phyloP scores from a whole-genome alignment of 2,888 invertebrate genomes.

The Liposcelis brunnea region DNA sequence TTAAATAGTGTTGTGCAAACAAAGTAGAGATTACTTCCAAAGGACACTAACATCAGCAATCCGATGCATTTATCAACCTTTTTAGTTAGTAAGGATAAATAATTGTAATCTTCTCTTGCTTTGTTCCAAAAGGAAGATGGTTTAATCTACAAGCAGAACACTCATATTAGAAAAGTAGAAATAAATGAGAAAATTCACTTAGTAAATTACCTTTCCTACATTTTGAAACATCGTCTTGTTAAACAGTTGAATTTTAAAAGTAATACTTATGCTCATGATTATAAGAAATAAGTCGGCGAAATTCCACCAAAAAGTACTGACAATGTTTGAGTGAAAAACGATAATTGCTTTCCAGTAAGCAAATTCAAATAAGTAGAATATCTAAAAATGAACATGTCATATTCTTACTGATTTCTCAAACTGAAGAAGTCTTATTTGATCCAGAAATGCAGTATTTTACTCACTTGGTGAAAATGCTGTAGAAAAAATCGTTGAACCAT shows the following conservation, averaged over 20 bases:
- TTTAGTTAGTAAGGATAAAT: conserved; percentile 18
- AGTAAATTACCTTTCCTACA: no score
- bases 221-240: conserved; percentile 22
- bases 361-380: conserved; percentile 17
- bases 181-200: no score
- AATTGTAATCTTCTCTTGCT: conserved; percentile 19
- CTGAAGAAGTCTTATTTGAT: no score
- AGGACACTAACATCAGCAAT: conserved; percentile 19
- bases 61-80: conserved; percentile 18
- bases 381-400: conserved; percentile 13
- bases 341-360: conserved; percentile 14
- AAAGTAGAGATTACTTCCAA: conserved; percentile 21
- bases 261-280: conserved; percentile 18
- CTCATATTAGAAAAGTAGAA: no score
- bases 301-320: conserved; percentile 21
- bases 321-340: conserved; percentile 16
- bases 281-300: conserved; percentile 21
- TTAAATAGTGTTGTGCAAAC: conserved; percentile 21
- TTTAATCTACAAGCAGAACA: no score
- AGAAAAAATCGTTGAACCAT: not conserved
- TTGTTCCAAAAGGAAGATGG: conserved; percentile 18
- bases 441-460: no score
- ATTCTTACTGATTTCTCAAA: no score
- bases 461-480: no score
- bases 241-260: conserved; percentile 19